Percentiles rank a stretch among this genome's conserved stretches.
These are phyloP conservation scores for Chlorops oryzae DNA, from an alignment of 1,140 invertebrate species.

Conservation along the genomic window DNA sequence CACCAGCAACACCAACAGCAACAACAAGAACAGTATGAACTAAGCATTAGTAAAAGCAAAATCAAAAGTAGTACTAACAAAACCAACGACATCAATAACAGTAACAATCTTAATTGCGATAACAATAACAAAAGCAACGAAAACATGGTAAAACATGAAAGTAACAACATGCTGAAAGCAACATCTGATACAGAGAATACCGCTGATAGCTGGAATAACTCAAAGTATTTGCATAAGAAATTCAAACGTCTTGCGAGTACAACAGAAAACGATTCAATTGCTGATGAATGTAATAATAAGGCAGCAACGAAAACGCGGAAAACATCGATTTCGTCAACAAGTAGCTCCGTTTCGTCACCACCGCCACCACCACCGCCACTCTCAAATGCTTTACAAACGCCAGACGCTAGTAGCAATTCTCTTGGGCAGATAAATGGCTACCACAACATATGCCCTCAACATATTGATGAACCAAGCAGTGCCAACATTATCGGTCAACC, in stretches of 20 bases:
- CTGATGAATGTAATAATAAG: conserved; percentile 30
- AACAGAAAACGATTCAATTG: conserved; percentile 41
- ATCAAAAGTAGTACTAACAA: conserved; percentile 37
- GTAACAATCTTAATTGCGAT: background rate
- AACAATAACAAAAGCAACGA: conserved; percentile 36
- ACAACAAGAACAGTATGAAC: conserved; percentile 29
- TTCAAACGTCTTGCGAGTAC: conserved; percentile 80
- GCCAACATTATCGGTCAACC: conserved; percentile 32
- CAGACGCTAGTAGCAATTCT: conserved; percentile 1
- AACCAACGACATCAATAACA: background rate
- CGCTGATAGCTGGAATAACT: conserved; percentile 54
- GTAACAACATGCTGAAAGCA: too few relatives aligned
- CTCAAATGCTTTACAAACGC: conserved; percentile 9
- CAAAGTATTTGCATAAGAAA: conserved; percentile 83
- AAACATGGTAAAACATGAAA: too few relatives aligned
- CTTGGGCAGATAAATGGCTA: conserved; percentile 12
- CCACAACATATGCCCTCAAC: conserved; percentile 11
- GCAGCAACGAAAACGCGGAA: conserved; percentile 25
- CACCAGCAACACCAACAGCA: conserved; percentile 18
- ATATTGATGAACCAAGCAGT: conserved; percentile 24
- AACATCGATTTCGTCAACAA: conserved; percentile 42
- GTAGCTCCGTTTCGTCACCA: conserved; percentile 31
- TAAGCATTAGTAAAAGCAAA: background rate
- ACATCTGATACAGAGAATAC: conserved; percentile 9
- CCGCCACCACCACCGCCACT: conserved; percentile 17